Conservation (phyloP, 2,888 invertebrate species). For the Eristalis tenax region DNA sequence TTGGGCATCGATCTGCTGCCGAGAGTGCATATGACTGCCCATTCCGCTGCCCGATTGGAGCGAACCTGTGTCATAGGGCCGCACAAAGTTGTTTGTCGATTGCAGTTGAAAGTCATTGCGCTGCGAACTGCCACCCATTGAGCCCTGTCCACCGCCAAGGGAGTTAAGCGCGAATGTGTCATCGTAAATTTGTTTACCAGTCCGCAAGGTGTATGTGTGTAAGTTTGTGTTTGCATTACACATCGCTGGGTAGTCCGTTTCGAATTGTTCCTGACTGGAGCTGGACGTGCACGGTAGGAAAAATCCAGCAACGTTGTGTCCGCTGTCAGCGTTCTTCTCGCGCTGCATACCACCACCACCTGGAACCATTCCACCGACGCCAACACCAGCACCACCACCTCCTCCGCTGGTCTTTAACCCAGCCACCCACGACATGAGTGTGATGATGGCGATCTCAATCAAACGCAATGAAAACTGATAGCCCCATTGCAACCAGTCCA, state of each 20-base stretch:
- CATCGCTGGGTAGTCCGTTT: slow-evolving; percentile 91
- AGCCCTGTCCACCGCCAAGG: slow-evolving; percentile 74
- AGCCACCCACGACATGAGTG: slow-evolving; percentile 92
- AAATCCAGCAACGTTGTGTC: slow-evolving; percentile 87
- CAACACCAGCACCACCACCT: slow-evolving; percentile 77
- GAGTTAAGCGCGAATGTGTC: slow-evolving; percentile 84
- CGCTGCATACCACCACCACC: slow-evolving; percentile 83
- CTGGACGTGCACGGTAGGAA: slow-evolving; percentile 91
- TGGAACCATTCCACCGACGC: slow-evolving; percentile 70
- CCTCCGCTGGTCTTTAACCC: slow-evolving; percentile 85
- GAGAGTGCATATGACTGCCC: slow-evolving; percentile 71
- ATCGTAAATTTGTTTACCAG: slow-evolving; percentile 89
- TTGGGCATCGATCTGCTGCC: slow-evolving; percentile 69
- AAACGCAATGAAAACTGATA: slow-evolving; percentile 93
- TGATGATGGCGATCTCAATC: slow-evolving; percentile 93
- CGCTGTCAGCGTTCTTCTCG: slow-evolving; percentile 85
- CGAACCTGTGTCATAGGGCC: slow-evolving; percentile 80
- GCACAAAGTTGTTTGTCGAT: slow-evolving; percentile 78
- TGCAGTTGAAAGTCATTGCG: slow-evolving; percentile 76
- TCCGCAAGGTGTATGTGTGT: slow-evolving; percentile 90
- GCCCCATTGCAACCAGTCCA: slow-evolving; percentile 95
- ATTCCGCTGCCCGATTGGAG: slow-evolving; percentile 73
- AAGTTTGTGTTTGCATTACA: slow-evolving; percentile 93
- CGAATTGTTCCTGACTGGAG: slow-evolving; percentile 92
- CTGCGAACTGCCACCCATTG: slow-evolving; percentile 63